Percentiles rank a stretch among this genome's conserved stretches.
Evolutionary conservation across 2,888 invertebrate genomes (phyloP).

Genomic region (Lasioglossum marginatum): DNA sequence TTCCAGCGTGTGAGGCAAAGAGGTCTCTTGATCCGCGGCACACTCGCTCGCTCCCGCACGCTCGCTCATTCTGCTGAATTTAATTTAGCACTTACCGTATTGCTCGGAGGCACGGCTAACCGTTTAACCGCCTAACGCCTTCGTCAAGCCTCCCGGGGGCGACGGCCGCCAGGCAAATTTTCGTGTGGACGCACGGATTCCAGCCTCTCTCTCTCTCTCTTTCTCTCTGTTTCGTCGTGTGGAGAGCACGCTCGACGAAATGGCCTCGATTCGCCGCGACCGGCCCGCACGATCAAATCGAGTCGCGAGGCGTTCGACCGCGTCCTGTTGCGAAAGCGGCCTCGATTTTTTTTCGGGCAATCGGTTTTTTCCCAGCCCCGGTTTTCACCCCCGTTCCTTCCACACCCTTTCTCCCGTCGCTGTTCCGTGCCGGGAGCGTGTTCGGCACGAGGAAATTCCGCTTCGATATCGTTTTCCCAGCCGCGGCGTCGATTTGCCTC

Average conservation of each 20-base stretch:
- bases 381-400: neutral
- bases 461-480: constrained; percentile 29
- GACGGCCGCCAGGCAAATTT: constrained; percentile 40
- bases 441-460: neutral
- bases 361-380: neutral
- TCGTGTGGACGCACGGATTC: constrained; percentile 25
- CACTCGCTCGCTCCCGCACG: constrained; percentile 40
- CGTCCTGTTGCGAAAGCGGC: neutral
- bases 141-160: constrained; percentile 41
- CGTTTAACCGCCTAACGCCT: constrained; percentile 75
- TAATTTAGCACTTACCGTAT: constrained; percentile 80
- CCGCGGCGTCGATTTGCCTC: constrained; percentile 35
- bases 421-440: neutral
- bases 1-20: neutral
- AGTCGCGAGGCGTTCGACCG: constrained; percentile 11
- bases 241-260: neutral
- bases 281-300: constrained; percentile 18
- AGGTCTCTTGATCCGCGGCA: constrained; percentile 44
- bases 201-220: neutral
- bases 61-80: constrained; percentile 71
- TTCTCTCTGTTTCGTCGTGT: neutral
- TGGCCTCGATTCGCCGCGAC: constrained; percentile 24
- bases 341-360: constrained; percentile 35
- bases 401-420: neutral
- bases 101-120: constrained; percentile 73